Conservation (phyloP, 1,140 invertebrate genomes). For the Zaprionus nigranus region DNA sequence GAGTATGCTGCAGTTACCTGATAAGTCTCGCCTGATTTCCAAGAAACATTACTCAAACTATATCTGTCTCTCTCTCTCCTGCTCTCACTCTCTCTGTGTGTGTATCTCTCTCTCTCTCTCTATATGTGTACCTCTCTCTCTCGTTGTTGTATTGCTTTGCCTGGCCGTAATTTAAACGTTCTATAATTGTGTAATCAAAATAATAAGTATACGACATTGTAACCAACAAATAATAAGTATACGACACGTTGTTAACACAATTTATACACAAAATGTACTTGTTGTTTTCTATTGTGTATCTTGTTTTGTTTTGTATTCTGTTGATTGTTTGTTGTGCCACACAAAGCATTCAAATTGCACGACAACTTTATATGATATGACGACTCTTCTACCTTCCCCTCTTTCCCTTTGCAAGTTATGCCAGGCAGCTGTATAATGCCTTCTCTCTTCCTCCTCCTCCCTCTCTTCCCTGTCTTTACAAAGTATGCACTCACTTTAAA, state of each 20-base stretch:
- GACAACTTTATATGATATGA: conserved; percentile 11
- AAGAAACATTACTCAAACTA: conserved; percentile 22
- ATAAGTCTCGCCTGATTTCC: conserved; percentile 17
- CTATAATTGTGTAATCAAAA: conserved; percentile 63
- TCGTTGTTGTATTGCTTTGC: conserved; percentile 84
- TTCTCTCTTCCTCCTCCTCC: too few relatives aligned
- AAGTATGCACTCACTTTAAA: conserved; percentile 5
- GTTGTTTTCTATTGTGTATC: not conserved
- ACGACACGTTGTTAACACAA: conserved; percentile 49
- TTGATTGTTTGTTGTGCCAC: not conserved
- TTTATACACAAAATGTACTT: conserved; percentile 15
- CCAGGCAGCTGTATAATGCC: too few relatives aligned
- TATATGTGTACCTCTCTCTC: conserved; percentile 41
- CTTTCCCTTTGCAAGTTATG: too few relatives aligned
- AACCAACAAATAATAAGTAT: conserved; percentile 63
- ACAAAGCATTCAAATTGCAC: conserved; percentile 41
- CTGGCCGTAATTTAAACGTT: conserved; percentile 84
- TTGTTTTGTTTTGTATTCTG: not conserved
- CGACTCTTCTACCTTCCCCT: not conserved
- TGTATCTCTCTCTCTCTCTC: conserved; percentile 30
- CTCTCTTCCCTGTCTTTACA: not conserved
- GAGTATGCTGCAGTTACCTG: not conserved
- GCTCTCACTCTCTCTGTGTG: conserved; percentile 11
- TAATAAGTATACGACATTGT: conserved; percentile 68
- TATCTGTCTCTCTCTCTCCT: conserved; percentile 4